A percentile compares a stretch with the other conserved stretches of the same genome.
Conservation (phyloP, 2,888 invertebrate genomes). For the Eumacrocentrus americanus region DNA sequence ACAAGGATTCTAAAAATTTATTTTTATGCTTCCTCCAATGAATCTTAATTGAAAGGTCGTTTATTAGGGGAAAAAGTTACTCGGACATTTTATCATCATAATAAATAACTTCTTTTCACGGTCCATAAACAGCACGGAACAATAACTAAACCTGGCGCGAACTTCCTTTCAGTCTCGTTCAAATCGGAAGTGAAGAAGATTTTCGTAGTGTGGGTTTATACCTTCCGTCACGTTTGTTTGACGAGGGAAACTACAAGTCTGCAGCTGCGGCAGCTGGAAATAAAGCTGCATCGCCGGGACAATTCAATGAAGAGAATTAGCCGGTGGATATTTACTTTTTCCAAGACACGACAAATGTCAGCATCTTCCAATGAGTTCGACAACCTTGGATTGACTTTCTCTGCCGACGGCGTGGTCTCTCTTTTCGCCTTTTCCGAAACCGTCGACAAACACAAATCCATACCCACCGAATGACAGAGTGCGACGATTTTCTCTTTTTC, state of each 20-base stretch:
- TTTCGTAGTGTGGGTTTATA: neutral
- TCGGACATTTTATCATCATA: slow-evolving; percentile 10
- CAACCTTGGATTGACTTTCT: slow-evolving; percentile 37
- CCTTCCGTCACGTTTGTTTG: neutral
- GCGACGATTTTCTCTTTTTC: slow-evolving; percentile 11
- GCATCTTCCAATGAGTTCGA: slow-evolving; percentile 18
- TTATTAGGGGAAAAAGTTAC: neutral
- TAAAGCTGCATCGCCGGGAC: neutral
- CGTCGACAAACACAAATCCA: slow-evolving; percentile 18
- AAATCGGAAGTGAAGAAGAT: neutral
- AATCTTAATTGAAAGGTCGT: neutral
- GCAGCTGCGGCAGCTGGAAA: slow-evolving; percentile 7
- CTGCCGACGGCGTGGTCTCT: slow-evolving; percentile 32
- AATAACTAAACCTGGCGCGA: slow-evolving; percentile 5
- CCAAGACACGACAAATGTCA: neutral
- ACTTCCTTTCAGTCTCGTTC: slow-evolving; percentile 14
- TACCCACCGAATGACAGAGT: slow-evolving; percentile 18
- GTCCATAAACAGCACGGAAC: slow-evolving; percentile 16
- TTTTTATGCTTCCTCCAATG: neutral
- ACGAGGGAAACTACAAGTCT: neutral
- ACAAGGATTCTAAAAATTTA: neutral
- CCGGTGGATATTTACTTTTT: neutral
- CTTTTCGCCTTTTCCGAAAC: slow-evolving; percentile 33
- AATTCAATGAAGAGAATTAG: slow-evolving; percentile 10
- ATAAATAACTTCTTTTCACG: slow-evolving; percentile 15